Percentiles rank a stretch among this genome's conserved stretches.
Conservation (phyloP, 2,888 invertebrate species). For the Timema podura region DNA sequence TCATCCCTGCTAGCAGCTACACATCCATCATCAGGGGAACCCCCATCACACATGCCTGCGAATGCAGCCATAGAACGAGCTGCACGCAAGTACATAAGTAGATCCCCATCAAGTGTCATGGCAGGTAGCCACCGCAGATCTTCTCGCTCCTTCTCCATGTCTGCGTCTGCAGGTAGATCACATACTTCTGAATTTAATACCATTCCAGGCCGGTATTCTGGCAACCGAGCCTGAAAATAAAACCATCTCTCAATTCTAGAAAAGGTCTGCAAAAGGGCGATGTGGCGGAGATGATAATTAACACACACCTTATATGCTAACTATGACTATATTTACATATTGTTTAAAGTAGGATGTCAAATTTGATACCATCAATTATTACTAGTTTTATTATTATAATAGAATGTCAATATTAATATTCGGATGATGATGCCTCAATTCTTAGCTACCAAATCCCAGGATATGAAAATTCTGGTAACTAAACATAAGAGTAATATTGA, state of each 20-base stretch:
- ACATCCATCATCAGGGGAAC: constrained; percentile 94
- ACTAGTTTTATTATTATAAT: too few species aligned
- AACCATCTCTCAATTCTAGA: background rate
- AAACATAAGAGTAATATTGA: too few species aligned
- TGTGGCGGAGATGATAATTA: too few species aligned
- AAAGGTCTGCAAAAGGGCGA: too few species aligned
- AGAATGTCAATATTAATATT: too few species aligned
- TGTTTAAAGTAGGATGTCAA: too few species aligned
- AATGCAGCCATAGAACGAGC: constrained; percentile 98
- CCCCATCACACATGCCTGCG: constrained; percentile 98
- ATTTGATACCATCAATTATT: too few species aligned
- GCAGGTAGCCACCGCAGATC: constrained; percentile 93
- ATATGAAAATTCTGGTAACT: too few species aligned
- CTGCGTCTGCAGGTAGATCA: constrained; percentile 49
- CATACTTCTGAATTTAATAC: constrained; percentile 35
- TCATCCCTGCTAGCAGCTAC: constrained; percentile 95
- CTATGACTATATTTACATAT: too few species aligned
- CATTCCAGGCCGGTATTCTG: constrained; percentile 51
- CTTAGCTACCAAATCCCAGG: too few species aligned
- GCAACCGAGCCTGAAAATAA: constrained; percentile 55
- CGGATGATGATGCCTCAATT: too few species aligned
- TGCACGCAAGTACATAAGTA: constrained; percentile 95
- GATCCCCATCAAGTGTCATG: constrained; percentile 88
- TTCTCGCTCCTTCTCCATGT: constrained; percentile 62
- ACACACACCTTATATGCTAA: too few species aligned